These are phyloP conservation scores for Smutsia temminckii DNA, from an alignment of 2,797 vertebrate genomes.

Conservation along the genomic window DNA sequence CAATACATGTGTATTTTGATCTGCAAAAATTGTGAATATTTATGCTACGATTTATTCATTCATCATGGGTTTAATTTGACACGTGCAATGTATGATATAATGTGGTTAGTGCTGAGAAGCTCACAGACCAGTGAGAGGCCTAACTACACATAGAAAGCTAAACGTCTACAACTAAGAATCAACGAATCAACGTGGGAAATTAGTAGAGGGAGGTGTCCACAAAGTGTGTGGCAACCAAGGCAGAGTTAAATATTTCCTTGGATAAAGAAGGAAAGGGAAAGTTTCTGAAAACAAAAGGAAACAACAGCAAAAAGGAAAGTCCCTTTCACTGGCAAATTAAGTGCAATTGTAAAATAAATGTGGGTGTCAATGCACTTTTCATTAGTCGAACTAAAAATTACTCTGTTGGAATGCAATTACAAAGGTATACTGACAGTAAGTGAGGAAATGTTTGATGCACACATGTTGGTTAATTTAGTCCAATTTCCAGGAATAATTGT, in stretches of 20 bases:
- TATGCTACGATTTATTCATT: not conserved
- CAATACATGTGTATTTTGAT: not conserved
- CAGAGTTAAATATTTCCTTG: not conserved
- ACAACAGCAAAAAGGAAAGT: not conserved
- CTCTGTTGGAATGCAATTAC: not conserved
- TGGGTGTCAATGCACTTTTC: not conserved
- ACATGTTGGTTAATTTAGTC: not conserved
- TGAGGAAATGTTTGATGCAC: not conserved
- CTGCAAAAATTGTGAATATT: not conserved
- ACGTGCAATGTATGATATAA: not conserved
- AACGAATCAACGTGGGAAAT: not conserved
- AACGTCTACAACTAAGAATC: not conserved
- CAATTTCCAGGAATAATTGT: not conserved
- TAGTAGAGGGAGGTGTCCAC: too few species aligned
- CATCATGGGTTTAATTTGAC: not conserved
- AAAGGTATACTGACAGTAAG: not conserved
- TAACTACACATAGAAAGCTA: too few species aligned
- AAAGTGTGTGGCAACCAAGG: not conserved
- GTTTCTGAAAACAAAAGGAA: not conserved
- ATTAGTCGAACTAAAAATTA: not conserved
- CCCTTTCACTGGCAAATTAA: not conserved
- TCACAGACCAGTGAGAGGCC: not conserved
- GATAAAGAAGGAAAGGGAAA: not conserved
- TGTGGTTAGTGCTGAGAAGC: not conserved
- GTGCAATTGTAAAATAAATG: not conserved